Conservation (phyloP, 2,888 invertebrate genomes). For the Tineola bisselliella region DNA sequence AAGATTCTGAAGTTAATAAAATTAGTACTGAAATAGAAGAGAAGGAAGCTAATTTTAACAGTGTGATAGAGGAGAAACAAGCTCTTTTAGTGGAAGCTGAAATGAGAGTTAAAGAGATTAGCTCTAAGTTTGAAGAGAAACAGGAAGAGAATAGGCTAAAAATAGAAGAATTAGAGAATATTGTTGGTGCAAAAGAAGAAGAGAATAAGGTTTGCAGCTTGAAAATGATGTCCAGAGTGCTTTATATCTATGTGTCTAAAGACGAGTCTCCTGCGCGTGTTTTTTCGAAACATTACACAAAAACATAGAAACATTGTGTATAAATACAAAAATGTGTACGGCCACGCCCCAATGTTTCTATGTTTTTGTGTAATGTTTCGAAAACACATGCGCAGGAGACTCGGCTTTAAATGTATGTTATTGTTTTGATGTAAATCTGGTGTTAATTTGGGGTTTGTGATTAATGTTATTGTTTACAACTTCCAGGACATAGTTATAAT, state of each 20-base stretch:
- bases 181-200: conserved; percentile 33
- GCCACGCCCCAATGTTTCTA: too few species aligned
- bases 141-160: conserved; percentile 33
- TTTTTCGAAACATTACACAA: too few species aligned
- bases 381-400: too few species aligned
- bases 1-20: conserved; percentile 31
- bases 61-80: conserved; percentile 29
- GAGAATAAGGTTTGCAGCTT: conserved; percentile 45
- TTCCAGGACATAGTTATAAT: too few species aligned
- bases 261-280: too few species aligned
- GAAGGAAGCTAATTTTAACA: conserved; percentile 24
- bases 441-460: too few species aligned
- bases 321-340: too few species aligned
- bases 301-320: too few species aligned
- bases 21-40: conserved; percentile 29
- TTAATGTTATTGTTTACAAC: too few species aligned
- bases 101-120: conserved; percentile 27
- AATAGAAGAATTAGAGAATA: conserved; percentile 29
- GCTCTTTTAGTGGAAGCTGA: conserved; percentile 25
- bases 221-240: conserved; percentile 24
- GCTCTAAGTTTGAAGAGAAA: conserved; percentile 30
- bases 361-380: too few species aligned
- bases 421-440: too few species aligned
- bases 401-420: too few species aligned
- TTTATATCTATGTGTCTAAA: conserved; percentile 16